Conservation (phyloP, 2,888 invertebrate species). For the Eumerus sabulonum region DNA sequence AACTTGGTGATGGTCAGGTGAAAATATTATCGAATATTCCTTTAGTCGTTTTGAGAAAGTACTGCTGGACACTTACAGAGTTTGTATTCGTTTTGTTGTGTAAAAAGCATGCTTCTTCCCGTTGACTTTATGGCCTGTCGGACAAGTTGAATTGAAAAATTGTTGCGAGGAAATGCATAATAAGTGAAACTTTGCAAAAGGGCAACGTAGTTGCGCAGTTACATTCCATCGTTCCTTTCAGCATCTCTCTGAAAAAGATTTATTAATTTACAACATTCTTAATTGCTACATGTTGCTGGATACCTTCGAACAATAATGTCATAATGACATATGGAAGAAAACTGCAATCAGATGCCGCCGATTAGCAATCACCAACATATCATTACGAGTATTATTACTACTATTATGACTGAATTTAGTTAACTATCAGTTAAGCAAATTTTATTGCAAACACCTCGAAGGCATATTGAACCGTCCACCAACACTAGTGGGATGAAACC, state of each 20-base stretch:
- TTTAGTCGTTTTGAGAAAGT: slow-evolving; percentile 48
- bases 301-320: no score
- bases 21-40: slow-evolving; percentile 63
- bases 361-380: slow-evolving; percentile 28
- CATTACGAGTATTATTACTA: slow-evolving; percentile 30
- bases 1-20: slow-evolving; percentile 28
- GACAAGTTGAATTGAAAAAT: slow-evolving; percentile 40
- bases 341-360: slow-evolving; percentile 4
- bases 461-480: slow-evolving; percentile 5
- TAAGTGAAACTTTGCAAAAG: slow-evolving; percentile 34
- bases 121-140: slow-evolving; percentile 33
- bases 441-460: slow-evolving; percentile 19
- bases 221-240: background rate
- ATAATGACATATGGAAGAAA: background rate
- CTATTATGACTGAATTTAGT: background rate
- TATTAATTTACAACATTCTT: background rate
- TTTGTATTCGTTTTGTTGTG: slow-evolving; percentile 11
- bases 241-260: slow-evolving; percentile 3
- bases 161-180: slow-evolving; percentile 5
- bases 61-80: slow-evolving; percentile 45
- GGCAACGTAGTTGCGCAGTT: slow-evolving; percentile 1
- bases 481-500: background rate
- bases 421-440: background rate
- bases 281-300: background rate
- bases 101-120: slow-evolving; percentile 22